Evolutionary conservation across 1,140 invertebrate species (phyloP).

Genomic region (Orussus abietinus): DNA sequence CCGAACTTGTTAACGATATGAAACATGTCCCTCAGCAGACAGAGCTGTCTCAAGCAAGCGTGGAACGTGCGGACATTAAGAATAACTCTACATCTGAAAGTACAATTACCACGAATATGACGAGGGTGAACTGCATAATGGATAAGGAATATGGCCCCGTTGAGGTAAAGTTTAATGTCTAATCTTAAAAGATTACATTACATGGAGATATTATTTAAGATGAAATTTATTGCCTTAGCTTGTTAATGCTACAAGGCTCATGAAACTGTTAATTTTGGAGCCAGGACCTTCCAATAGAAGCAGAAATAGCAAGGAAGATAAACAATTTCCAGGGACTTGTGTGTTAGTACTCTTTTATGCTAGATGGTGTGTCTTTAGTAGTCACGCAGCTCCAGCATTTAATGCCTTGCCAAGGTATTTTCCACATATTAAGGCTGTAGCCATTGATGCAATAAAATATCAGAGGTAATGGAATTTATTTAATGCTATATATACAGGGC

Average conservation of each 20-base stretch:
- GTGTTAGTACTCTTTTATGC: slow-evolving; percentile 85
- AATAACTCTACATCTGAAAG: slow-evolving; percentile 1
- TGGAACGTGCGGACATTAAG: too few relatives aligned
- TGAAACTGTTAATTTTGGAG: slow-evolving; percentile 55
- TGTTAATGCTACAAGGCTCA: slow-evolving; percentile 57
- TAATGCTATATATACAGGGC: too few relatives aligned
- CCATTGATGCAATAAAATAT: slow-evolving; percentile 84
- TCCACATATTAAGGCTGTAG: slow-evolving; percentile 82
- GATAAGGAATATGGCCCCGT: slow-evolving; percentile 42
- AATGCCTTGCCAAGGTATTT: slow-evolving; percentile 84
- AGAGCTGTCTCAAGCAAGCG: too few relatives aligned
- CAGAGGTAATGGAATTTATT: slow-evolving; percentile 62
- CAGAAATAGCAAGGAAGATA: slow-evolving; percentile 38
- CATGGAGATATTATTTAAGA: slow-evolving; percentile 1
- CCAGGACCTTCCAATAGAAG: slow-evolving; percentile 51
- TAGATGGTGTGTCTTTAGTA: slow-evolving; percentile 84
- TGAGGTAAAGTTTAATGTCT: slow-evolving; percentile 30
- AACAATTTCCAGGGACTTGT: slow-evolving; percentile 64
- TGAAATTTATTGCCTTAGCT: slow-evolving; percentile 37
- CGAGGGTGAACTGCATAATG: slow-evolving; percentile 39
- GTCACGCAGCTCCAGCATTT: slow-evolving; percentile 81
- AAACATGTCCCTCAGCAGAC: too few relatives aligned
- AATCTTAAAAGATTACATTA: slow-evolving; percentile 10
- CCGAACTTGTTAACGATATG: too few relatives aligned
- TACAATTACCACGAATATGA: slow-evolving; percentile 21